Conservation (phyloP, 2,888 invertebrate genomes). For the Subacronicta megacephala region DNA sequence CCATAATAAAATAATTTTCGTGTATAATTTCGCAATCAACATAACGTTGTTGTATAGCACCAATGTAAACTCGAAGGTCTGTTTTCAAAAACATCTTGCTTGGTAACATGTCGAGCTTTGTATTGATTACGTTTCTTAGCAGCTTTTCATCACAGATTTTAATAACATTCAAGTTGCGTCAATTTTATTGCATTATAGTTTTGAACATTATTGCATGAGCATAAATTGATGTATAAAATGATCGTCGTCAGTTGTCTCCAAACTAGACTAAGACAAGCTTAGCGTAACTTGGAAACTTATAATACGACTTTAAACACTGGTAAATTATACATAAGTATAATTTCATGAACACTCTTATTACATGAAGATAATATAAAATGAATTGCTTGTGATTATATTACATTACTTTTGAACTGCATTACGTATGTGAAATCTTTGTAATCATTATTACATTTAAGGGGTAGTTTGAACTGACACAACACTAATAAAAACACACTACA, state of each 20-base stretch:
- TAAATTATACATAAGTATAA: conserved; percentile 40
- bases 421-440: conserved; percentile 19
- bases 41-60: conserved; percentile 50
- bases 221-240: conserved; percentile 17
- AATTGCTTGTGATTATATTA: neutral
- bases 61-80: conserved; percentile 49
- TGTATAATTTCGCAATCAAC: conserved; percentile 42
- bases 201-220: conserved; percentile 21
- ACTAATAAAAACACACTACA: conserved; percentile 51
- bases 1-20: conserved; percentile 30
- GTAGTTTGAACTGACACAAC: conserved; percentile 48
- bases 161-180: conserved; percentile 46
- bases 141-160: conserved; percentile 53
- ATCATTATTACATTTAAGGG: conserved; percentile 20
- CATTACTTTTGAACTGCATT: neutral
- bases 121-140: conserved; percentile 43
- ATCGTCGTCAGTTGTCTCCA: conserved; percentile 58
- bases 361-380: conserved; percentile 8
- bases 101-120: conserved; percentile 30
- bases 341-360: conserved; percentile 26
- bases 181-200: conserved; percentile 13
- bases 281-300: conserved; percentile 67
- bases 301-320: conserved; percentile 31
- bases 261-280: conserved; percentile 70
- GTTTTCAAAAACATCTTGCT: conserved; percentile 12